Conservation (phyloP, 2,888 invertebrate species). For the Rhagonycha lutea region DNA sequence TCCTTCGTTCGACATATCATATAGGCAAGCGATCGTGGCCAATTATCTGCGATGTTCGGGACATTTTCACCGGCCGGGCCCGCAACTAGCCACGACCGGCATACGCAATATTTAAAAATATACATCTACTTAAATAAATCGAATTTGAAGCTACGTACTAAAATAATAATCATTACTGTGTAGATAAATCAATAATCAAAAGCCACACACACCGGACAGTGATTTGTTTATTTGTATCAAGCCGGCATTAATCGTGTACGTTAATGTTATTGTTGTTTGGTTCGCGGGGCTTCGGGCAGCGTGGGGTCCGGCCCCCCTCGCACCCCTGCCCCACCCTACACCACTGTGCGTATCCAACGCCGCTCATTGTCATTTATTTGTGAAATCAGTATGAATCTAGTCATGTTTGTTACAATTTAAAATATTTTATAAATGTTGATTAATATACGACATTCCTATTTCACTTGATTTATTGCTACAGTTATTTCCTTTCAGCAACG, state of each 20-base stretch:
- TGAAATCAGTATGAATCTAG: conserved; percentile 60
- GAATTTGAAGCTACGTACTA: conserved; percentile 51
- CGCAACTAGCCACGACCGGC: conserved; percentile 44
- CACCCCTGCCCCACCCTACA: conserved; percentile 29
- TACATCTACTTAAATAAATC: conserved; percentile 38
- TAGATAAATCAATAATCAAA: conserved; percentile 56
- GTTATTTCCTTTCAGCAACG: not conserved
- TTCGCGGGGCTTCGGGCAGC: conserved; percentile 56
- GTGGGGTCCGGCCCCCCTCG: conserved; percentile 58
- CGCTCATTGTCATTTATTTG: conserved; percentile 56
- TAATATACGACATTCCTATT: conserved; percentile 62
- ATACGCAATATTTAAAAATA: conserved; percentile 49
- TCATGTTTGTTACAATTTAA: conserved; percentile 62
- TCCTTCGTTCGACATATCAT: conserved; percentile 33
- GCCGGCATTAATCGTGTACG: conserved; percentile 49
- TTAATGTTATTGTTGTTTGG: conserved; percentile 55
- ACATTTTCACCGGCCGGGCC: conserved; percentile 45
- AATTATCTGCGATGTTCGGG: conserved; percentile 24
- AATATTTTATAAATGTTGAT: conserved; percentile 62
- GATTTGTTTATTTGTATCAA: conserved; percentile 47
- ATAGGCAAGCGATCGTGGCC: conserved; percentile 28
- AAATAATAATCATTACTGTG: conserved; percentile 55
- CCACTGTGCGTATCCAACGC: conserved; percentile 48
- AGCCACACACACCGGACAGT: conserved; percentile 46
- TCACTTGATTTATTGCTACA: conserved; percentile 39